Conservation (phyloP, 2,888 invertebrate genomes). For the Chrysolina haemoptera region DNA sequence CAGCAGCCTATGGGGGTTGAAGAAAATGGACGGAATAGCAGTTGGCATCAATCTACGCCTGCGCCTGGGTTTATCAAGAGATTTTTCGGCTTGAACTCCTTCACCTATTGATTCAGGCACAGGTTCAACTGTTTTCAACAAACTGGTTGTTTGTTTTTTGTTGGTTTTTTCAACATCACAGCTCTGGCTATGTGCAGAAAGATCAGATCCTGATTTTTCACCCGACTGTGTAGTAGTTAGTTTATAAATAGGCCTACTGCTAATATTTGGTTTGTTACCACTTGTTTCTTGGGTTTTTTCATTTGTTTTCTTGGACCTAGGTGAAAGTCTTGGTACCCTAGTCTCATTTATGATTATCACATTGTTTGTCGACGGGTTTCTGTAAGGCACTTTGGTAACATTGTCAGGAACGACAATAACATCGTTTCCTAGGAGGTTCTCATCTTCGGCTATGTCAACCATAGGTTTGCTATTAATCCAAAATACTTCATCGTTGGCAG, state of each 20-base stretch:
- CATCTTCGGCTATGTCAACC: background rate
- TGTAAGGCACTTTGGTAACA: background rate
- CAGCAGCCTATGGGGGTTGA: constrained; percentile 47
- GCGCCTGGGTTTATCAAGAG: constrained; percentile 40
- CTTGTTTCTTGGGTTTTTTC: background rate
- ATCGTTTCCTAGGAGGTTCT: background rate
- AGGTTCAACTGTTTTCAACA: constrained; percentile 2
- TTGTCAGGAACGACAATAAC: constrained; percentile 29
- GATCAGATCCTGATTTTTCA: background rate
- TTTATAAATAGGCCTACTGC: background rate
- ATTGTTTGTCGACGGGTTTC: constrained; percentile 23
- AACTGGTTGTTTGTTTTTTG: background rate
- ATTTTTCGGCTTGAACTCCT: too few relatives aligned
- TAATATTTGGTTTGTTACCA: background rate
- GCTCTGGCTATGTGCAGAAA: too few relatives aligned
- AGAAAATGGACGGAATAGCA: constrained; percentile 45
- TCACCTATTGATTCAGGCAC: background rate
- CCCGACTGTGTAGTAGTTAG: background rate
- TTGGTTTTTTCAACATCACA: background rate
- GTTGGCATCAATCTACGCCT: constrained; percentile 40
- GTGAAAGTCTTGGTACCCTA: constrained; percentile 7
- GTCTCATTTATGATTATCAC: constrained; percentile 35
- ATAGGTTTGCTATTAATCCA: constrained; percentile 8
- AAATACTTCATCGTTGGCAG: background rate
- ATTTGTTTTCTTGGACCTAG: constrained; percentile 18